Evolutionary conservation across 1,140 invertebrate genomes (phyloP).

Genomic region (Temnothorax curvispinosus): DNA sequence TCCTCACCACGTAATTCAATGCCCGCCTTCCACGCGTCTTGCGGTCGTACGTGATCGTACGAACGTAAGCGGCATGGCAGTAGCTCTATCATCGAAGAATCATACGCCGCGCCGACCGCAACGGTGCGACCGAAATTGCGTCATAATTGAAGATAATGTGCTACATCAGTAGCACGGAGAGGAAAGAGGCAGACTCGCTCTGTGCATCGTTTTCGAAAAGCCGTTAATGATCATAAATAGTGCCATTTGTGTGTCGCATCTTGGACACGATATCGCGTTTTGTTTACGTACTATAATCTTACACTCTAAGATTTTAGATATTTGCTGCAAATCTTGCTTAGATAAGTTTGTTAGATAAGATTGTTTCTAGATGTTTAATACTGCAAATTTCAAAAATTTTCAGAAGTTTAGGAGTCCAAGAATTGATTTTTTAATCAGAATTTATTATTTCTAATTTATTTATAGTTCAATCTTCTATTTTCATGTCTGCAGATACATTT

Average conservation of each 20-base stretch:
- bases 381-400: too few relatives aligned
- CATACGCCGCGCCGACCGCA: background rate
- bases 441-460: background rate
- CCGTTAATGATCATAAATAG: background rate
- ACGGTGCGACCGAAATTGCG: constrained; percentile 47
- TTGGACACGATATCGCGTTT: background rate
- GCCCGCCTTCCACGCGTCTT: constrained; percentile 24
- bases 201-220: background rate
- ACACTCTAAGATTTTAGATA: too few relatives aligned
- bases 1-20: constrained; percentile 64
- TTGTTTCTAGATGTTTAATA: too few relatives aligned
- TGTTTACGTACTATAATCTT: background rate
- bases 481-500: background rate
- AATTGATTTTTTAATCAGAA: background rate
- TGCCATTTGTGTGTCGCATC: background rate
- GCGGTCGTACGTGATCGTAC: constrained; percentile 27
- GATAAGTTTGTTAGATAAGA: too few relatives aligned
- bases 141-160: constrained; percentile 16
- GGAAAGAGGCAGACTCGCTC: background rate
- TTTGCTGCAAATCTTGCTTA: too few relatives aligned
- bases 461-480: background rate
- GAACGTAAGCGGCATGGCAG: constrained; percentile 25
- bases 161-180: background rate
- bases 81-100: constrained; percentile 28
- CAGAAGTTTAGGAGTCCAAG: background rate